These are phyloP conservation scores for Plumapathes pennacea DNA, from an alignment of 92 coral and sea anemone genomes.

Conservation along the genomic window DNA sequence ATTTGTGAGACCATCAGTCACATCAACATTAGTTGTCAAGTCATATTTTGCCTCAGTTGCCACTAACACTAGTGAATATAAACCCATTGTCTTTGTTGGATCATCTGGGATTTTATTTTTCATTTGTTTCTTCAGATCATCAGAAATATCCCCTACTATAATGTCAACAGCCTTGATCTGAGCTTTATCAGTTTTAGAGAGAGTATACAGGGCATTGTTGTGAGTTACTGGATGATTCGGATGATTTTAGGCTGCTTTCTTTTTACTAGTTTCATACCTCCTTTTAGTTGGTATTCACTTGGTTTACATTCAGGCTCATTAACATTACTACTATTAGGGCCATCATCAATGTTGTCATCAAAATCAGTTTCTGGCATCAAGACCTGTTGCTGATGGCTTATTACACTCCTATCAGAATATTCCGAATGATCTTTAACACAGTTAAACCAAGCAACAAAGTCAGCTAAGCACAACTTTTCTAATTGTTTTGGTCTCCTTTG, in stretches of 20 bases:
- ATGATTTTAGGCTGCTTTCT: constrained; percentile 49
- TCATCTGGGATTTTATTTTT: constrained; percentile 59
- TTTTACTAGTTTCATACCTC: constrained; percentile 57
- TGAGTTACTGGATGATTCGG: too few relatives aligned
- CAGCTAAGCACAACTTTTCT: constrained; percentile 59
- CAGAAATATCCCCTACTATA: constrained; percentile 56
- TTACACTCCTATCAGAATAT: neutral
- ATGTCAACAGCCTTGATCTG: constrained; percentile 44
- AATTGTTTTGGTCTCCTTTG: constrained; percentile 58
- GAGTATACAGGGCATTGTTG: constrained; percentile 20
- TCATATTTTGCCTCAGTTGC: constrained; percentile 51
- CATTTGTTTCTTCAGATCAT: constrained; percentile 31
- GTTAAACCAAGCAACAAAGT: constrained; percentile 69
- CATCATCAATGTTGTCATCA: constrained; percentile 33
- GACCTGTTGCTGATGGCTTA: neutral
- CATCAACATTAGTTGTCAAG: constrained; percentile 52
- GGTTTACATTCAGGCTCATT: neutral
- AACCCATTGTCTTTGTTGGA: constrained; percentile 60
- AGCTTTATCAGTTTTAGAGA: constrained; percentile 33
- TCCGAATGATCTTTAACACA: constrained; percentile 25
- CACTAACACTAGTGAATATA: constrained; percentile 29
- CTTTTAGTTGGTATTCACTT: constrained; percentile 28
- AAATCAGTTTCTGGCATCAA: constrained; percentile 47
- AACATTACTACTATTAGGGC: neutral
- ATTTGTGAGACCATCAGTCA: constrained; percentile 72